Evolutionary conservation across 1,140 invertebrate genomes (phyloP).

Genomic region (Pogonomyrmex barbatus): DNA sequence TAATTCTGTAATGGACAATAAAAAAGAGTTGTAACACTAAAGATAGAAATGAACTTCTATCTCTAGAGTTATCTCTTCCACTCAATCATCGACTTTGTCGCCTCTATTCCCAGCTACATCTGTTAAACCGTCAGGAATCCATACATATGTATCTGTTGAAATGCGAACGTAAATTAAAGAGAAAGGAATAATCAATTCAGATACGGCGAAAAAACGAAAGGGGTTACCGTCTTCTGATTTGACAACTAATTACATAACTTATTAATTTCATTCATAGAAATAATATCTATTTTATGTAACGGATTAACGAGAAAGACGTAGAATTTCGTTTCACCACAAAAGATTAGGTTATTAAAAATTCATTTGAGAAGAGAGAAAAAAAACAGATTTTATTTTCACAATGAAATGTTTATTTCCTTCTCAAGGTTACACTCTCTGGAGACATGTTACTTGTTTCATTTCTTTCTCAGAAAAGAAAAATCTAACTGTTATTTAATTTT

Average conservation of each 20-base stretch:
- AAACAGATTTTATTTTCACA: background rate
- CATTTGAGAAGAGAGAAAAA: background rate
- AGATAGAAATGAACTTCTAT: constrained; percentile 6
- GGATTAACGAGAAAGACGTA: background rate
- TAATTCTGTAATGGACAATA: constrained; percentile 2
- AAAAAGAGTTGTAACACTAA: background rate
- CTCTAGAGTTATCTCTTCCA: constrained; percentile 35
- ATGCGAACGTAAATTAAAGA: constrained; percentile 45
- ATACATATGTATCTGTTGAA: constrained; percentile 26
- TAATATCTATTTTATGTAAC: background rate
- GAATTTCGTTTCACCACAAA: background rate
- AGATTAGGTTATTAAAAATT: background rate
- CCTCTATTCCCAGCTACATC: background rate
- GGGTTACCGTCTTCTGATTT: background rate
- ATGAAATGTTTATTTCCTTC: constrained; percentile 16
- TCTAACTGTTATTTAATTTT: background rate
- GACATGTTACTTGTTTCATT: background rate
- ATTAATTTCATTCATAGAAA: background rate
- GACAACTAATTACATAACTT: background rate
- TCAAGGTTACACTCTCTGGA: background rate
- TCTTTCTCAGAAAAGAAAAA: background rate
- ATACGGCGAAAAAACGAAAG: constrained; percentile 1
- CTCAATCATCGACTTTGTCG: constrained; percentile 45
- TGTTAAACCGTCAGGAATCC: constrained; percentile 32
- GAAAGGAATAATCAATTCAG: background rate